Conservation (phyloP, 2,888 invertebrate species). For the Polyploca ridens region DNA sequence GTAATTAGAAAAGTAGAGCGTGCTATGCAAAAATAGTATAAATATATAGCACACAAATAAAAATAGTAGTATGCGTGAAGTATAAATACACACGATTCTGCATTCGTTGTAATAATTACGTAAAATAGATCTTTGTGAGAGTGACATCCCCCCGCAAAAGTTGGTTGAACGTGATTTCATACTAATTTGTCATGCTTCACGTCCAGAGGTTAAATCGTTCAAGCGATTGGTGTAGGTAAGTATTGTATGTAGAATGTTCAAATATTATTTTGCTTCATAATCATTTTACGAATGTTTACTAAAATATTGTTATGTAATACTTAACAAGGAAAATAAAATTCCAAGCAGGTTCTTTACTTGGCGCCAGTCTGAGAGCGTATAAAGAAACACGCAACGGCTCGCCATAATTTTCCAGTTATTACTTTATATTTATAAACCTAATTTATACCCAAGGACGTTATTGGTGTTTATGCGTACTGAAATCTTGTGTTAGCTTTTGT, state of each 20-base stretch:
- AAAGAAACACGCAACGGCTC: slow-evolving; percentile 4
- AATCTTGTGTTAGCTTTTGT: not conserved
- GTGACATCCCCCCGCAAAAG: no score
- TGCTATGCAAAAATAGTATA: no score
- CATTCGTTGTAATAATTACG: no score
- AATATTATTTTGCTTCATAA: no score
- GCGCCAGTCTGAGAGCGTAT: slow-evolving; percentile 6
- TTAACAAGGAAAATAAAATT: not conserved
- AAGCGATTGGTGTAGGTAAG: not conserved
- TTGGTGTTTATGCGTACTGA: not conserved
- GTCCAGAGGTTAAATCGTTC: no score
- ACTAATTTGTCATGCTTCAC: no score
- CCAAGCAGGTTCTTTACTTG: not conserved
- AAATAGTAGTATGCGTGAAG: no score
- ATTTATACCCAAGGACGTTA: not conserved
- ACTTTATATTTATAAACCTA: not conserved
- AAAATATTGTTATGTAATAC: not conserved
- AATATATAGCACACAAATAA: no score
- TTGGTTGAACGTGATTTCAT: no score
- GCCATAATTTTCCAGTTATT: slow-evolving; percentile 1
- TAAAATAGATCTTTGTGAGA: no score
- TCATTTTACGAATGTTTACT: not conserved
- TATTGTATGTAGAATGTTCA: not conserved
- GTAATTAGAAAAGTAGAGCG: no score
- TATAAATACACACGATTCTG: no score